Evolutionary conservation across 64 coral and sea anemone species (phyloP).

Genomic region (Acropora tenuis): DNA sequence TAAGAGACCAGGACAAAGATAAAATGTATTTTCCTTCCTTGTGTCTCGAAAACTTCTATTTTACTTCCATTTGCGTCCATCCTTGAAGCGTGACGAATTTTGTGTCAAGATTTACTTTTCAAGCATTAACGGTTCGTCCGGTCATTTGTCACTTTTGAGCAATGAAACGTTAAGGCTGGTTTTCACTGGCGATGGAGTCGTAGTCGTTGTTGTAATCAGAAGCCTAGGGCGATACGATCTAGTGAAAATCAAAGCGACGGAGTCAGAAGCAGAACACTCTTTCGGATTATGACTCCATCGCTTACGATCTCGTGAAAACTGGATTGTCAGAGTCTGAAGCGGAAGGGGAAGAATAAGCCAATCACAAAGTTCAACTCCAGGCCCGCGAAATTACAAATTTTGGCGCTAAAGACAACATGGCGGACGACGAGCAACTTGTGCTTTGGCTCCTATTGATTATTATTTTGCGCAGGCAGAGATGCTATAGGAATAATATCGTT

Average conservation of each 20-base stretch:
- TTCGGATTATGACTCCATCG: too few relatives aligned
- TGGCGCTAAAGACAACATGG: conserved; percentile 46
- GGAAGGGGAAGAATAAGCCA: not conserved
- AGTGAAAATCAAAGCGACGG: not conserved
- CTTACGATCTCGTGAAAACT: too few relatives aligned
- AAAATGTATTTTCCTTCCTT: too few relatives aligned
- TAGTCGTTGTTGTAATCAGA: not conserved
- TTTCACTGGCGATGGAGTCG: too few relatives aligned
- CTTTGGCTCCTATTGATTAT: conserved; percentile 34
- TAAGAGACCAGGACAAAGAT: too few relatives aligned
- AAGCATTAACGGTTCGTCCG: too few relatives aligned
- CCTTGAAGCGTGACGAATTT: too few relatives aligned
- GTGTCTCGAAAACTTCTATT: too few relatives aligned
- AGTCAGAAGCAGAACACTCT: not conserved
- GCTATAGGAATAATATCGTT: not conserved
- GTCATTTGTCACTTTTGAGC: too few relatives aligned
- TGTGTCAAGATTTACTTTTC: too few relatives aligned
- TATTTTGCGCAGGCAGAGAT: conserved; percentile 49
- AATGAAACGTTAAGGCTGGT: too few relatives aligned
- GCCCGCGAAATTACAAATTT: conserved; percentile 15
- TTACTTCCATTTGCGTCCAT: too few relatives aligned
- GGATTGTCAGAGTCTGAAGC: not conserved
- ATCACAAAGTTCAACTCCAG: not conserved
- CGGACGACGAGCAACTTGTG: conserved; percentile 18
- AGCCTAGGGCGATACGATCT: not conserved